Evolutionary conservation across 2,113 vertebrate species (phyloP).

Genomic region (Agapornis roseicollis): DNA sequence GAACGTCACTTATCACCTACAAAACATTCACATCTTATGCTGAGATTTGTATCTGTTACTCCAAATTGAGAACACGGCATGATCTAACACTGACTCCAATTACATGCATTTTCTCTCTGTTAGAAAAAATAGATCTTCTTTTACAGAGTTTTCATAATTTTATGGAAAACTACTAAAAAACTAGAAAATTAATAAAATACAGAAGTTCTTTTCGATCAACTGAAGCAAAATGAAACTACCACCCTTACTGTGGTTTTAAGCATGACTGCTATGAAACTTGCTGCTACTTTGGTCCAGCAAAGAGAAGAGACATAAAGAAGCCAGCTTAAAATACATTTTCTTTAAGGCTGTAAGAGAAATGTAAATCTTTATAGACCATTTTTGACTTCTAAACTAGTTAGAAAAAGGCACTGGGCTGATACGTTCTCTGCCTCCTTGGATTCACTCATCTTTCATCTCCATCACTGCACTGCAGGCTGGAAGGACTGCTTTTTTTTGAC

Average conservation of each 20-base stretch:
- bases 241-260: neutral
- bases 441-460: conserved; percentile 9
- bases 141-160: neutral
- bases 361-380: neutral
- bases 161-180: neutral
- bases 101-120: neutral
- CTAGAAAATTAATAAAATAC: neutral
- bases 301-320: neutral
- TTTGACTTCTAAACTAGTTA: conserved; percentile 9
- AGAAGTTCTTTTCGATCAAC: neutral
- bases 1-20: neutral
- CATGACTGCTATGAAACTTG: neutral
- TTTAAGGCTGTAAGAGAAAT: neutral
- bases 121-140: neutral
- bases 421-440: neutral
- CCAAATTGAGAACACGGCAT: neutral
- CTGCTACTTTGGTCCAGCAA: neutral
- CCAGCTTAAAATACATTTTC: neutral
- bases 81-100: neutral
- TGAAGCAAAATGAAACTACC: neutral
- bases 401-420: conserved; percentile 5
- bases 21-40: neutral
- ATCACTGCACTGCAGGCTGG: neutral
- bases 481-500: neutral
- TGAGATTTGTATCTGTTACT: neutral